Evolutionary conservation across 2,797 vertebrate species (phyloP).

Genomic region (Galago senegalensis): DNA sequence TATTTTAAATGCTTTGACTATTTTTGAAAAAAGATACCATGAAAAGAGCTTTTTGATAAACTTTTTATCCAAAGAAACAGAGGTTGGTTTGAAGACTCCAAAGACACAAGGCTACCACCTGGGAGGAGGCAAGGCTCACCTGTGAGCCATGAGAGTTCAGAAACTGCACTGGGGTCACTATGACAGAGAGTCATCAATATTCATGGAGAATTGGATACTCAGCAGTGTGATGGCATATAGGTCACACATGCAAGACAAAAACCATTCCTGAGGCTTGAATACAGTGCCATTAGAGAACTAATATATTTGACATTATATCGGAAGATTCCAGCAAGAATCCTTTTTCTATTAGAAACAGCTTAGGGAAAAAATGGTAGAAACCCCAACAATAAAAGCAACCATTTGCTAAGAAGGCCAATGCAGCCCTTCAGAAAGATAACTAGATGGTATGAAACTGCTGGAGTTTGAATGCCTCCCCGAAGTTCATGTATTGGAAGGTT

Average conservation of each 20-base stretch:
- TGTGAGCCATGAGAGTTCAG: conserved; percentile 71
- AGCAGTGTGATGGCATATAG: conserved; percentile 28
- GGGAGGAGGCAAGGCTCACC: conserved; percentile 23
- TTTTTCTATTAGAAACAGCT: conserved; percentile 86
- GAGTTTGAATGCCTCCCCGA: not conserved
- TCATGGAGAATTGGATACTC: conserved; percentile 82
- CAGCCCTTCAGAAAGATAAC: conserved; percentile 78
- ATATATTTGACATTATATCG: conserved; percentile 85
- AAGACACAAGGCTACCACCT: conserved; percentile 59
- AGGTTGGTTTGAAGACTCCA: not conserved
- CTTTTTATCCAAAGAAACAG: conserved; percentile 12
- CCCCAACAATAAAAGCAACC: conserved; percentile 63
- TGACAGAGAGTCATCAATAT: conserved; percentile 73
- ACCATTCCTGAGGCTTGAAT: conserved; percentile 80
- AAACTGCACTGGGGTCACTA: conserved; percentile 42
- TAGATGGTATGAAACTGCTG: conserved; percentile 70
- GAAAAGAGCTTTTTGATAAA: conserved; percentile 62
- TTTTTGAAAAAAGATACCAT: conserved; percentile 49
- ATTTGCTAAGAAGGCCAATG: conserved; percentile 71
- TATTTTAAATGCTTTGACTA: conserved; percentile 67
- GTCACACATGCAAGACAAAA: conserved; percentile 77
- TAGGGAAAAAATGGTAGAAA: conserved; percentile 66
- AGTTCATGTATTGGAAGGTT: not conserved
- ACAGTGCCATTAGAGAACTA: conserved; percentile 69
- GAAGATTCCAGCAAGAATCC: conserved; percentile 82